Evolutionary conservation across 1,140 invertebrate genomes (phyloP).

Genomic region (Asbolus verrucosus): DNA sequence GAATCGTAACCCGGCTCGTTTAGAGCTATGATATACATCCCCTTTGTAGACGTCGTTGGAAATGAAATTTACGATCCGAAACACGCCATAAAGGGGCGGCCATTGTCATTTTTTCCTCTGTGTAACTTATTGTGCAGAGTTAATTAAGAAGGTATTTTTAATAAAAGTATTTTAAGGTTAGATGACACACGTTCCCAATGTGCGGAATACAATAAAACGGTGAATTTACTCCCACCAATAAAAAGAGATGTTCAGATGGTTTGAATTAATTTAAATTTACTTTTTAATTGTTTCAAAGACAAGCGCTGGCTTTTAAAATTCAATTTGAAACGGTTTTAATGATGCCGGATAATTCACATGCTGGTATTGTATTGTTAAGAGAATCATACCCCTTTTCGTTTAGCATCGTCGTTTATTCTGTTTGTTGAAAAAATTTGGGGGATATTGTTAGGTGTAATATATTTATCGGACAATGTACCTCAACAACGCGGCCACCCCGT

Average conservation of each 20-base stretch:
- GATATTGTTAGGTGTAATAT: conserved; percentile 6
- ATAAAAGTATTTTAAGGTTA: conserved; percentile 23
- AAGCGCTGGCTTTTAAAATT: conserved; percentile 1
- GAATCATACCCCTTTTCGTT: conserved; percentile 3
- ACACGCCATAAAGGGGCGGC: conserved; percentile 46
- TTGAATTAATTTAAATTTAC: conserved; percentile 28
- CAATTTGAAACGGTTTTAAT: conserved; percentile 16
- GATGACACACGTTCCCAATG: neutral
- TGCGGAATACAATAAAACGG: neutral
- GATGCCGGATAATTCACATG: conserved; percentile 28
- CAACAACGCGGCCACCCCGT: neutral
- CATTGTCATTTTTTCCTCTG: conserved; percentile 37
- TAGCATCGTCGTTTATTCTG: neutral
- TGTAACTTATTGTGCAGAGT: conserved; percentile 38
- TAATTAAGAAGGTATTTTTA: conserved; percentile 44
- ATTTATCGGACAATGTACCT: neutral
- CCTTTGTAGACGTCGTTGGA: conserved; percentile 50
- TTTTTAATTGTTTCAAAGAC: conserved; percentile 34
- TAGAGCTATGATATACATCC: conserved; percentile 49
- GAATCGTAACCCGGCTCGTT: conserved; percentile 50
- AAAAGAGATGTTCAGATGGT: neutral
- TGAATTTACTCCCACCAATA: neutral
- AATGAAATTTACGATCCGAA: conserved; percentile 50
- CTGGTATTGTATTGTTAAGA: conserved; percentile 15
- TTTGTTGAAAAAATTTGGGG: conserved; percentile 14